A percentile compares a stretch with the other conserved stretches of the same genome.
Conservation (phyloP, 64 coral and sea anemone species). For the Hydrozoanthus tunicans region DNA sequence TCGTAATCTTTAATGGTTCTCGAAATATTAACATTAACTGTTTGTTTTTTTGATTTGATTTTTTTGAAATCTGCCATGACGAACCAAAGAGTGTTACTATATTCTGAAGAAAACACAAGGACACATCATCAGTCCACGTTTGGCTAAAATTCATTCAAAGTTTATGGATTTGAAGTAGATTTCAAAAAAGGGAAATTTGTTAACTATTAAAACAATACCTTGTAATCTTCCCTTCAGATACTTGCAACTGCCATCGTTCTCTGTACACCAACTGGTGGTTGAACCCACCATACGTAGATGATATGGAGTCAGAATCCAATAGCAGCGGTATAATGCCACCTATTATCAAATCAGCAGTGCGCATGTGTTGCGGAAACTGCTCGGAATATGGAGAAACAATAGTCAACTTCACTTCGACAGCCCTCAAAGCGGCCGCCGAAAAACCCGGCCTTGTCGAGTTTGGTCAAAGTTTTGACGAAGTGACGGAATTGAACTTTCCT, state of each 20-base stretch:
- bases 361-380: conserved; percentile 75
- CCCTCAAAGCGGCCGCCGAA: conserved; percentile 8
- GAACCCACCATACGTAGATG: conserved; percentile 79
- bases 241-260: conserved; percentile 73
- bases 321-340: conserved; percentile 81
- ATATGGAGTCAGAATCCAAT: conserved; percentile 46
- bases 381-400: conserved; percentile 62
- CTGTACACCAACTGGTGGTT: conserved; percentile 87
- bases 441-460: conserved; percentile 78
- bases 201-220: background rate
- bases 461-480: conserved; percentile 62
- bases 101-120: too few relatives aligned
- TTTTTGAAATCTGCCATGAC: too few relatives aligned
- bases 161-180: too few relatives aligned
- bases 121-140: too few relatives aligned
- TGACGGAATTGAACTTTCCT: conserved; percentile 76
- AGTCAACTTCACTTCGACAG: conserved; percentile 53
- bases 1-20: background rate
- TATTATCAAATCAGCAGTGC: conserved; percentile 76
- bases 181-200: background rate
- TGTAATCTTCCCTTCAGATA: conserved; percentile 44
- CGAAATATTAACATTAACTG: background rate
- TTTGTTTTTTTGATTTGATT: background rate
- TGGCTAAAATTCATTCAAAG: too few relatives aligned
- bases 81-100: too few relatives aligned